Evolutionary conservation across 30 jellyfish, hydroid and myxozoan species (phyloP).

Genomic region (Pelagia noctiluca): DNA sequence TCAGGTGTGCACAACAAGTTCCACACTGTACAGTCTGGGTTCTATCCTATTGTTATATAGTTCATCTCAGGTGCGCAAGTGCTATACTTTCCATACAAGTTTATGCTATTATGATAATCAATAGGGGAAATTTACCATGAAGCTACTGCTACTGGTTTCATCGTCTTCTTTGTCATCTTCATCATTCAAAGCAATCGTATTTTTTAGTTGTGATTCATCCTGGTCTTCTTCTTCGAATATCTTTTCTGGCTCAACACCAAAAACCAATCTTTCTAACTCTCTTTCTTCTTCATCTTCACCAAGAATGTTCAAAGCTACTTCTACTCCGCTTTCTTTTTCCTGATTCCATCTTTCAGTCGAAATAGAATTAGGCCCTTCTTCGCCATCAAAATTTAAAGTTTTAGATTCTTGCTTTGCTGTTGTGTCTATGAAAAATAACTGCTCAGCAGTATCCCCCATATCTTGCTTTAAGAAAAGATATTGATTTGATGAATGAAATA

Average conservation of each 20-base stretch:
- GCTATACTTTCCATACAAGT: too few relatives aligned
- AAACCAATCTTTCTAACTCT: conserved; percentile 52
- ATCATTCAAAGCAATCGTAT: neutral
- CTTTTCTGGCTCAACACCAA: conserved; percentile 53
- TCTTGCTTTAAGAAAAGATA: neutral
- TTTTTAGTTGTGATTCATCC: neutral
- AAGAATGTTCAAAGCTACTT: neutral
- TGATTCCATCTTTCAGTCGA: neutral
- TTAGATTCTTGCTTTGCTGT: neutral
- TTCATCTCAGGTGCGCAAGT: too few relatives aligned
- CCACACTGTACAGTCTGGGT: too few relatives aligned
- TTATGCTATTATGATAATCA: too few relatives aligned
- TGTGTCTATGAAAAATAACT: conserved; percentile 50
- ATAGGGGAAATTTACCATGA: too few relatives aligned
- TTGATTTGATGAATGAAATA: too few relatives aligned
- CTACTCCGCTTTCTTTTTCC: neutral
- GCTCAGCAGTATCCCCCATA: conserved; percentile 23
- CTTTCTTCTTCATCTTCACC: conserved; percentile 66
- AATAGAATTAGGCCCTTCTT: neutral
- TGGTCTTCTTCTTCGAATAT: conserved; percentile 24
- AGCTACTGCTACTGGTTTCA: too few relatives aligned
- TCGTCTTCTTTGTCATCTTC: neutral
- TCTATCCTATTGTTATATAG: too few relatives aligned
- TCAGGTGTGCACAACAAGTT: too few relatives aligned
- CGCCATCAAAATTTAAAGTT: too few relatives aligned